Evolutionary conservation across 2,797 vertebrate genomes (phyloP), one percentile per base, ranked within the genome.

Genomic region (Catostomus latipinnis): DNA sequence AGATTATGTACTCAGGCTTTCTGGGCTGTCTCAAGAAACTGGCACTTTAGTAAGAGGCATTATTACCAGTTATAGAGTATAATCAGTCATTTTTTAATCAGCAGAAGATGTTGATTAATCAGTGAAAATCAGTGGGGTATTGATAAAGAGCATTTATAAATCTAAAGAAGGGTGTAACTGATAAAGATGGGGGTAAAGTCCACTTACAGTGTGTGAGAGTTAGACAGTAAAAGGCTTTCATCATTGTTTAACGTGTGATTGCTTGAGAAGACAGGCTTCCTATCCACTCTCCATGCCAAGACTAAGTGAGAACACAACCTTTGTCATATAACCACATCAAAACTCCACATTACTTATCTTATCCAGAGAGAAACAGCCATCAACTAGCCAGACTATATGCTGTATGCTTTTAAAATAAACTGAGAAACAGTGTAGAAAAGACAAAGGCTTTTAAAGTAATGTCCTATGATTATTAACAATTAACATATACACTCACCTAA

Each of bases 161-260:
- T 52, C 62, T 57, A 16, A 54, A 71, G 46, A 56, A 54, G 70
- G 71, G n/a, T 77, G 72, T 74, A 82, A 58, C 84, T 80, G 86
- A 89, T 85, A 86, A 85, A 76, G 16, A 62, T n/a, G 0, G 63
- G 34, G 43, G 2, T 85, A 88, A 92, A 93, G 91, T 93, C 83
- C 89, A 88, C 67, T 50, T 8, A 6, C 60, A 58, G 65, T 48
- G 10, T 45, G 50, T 58, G 43, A 72, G 71, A 57, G 70, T 8
- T 13, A 18, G 5, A 45, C 48, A 48, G 8, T 34, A 14, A 34
- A 34, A 34, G 34, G 2, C 34, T 34, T 34, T 34, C 34, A 11
- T 22, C 10, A 16, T 52, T 74, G 70, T 69, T 43, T 61, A 69
- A 78, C 9, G 12, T 16, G n/a, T 78, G 45, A 77, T 53, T 72